Conservation (phyloP, 2,797 vertebrate species). For the Tokudaia muenninki region DNA sequence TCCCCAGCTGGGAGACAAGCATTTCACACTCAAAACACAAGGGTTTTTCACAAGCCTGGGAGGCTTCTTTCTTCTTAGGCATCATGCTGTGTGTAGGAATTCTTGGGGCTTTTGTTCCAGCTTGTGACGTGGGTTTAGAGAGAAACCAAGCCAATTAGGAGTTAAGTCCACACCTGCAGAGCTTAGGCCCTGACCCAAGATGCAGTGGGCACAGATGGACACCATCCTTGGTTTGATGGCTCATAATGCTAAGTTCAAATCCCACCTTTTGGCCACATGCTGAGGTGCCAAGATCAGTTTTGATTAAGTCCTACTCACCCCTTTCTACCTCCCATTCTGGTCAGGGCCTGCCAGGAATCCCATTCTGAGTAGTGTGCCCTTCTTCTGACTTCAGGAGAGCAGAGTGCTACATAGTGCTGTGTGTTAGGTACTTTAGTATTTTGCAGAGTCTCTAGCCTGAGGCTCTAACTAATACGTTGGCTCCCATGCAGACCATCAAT, state of each 20-base stretch:
- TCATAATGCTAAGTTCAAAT: constrained; percentile 35
- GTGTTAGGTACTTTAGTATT: neutral
- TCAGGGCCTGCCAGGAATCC: neutral
- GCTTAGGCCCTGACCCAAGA: neutral
- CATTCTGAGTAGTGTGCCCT: neutral
- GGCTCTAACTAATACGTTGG: neutral
- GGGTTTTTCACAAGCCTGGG: neutral
- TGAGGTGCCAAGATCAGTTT: neutral
- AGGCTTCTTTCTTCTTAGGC: neutral
- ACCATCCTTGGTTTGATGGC: neutral
- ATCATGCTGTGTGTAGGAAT: neutral
- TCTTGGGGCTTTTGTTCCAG: neutral
- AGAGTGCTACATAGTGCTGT: neutral
- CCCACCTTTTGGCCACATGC: neutral
- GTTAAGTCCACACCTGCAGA: neutral
- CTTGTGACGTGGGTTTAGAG: neutral
- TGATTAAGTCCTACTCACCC: neutral
- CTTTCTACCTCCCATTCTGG: neutral
- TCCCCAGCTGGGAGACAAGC: neutral
- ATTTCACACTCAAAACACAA: neutral
- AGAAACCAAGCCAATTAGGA: neutral
- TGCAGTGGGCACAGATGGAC: neutral
- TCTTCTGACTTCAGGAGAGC: neutral
- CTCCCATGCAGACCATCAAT: neutral
- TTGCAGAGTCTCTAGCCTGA: neutral